A percentile compares a stretch with the other conserved stretches of the same genome.
Conservation (phyloP, 2,113 vertebrate genomes). For the Thamnophis sirtalis region DNA sequence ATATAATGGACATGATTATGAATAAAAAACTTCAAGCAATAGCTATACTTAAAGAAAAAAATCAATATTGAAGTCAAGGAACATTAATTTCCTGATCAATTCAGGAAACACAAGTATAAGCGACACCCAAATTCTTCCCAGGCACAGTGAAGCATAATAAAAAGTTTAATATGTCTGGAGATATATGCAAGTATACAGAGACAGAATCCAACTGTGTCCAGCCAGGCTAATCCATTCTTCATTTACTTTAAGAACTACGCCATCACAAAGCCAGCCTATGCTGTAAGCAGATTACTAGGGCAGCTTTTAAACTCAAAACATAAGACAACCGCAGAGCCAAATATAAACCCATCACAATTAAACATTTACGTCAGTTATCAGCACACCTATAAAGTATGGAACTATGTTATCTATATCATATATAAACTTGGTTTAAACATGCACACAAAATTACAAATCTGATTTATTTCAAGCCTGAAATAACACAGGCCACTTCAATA, state of each 20-base stretch:
- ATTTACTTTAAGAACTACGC: background rate
- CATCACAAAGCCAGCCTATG: background rate
- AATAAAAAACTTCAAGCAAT: background rate
- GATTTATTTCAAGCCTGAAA: background rate
- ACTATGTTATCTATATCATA: background rate
- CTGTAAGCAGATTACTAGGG: background rate
- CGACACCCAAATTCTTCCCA: background rate
- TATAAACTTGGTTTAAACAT: background rate
- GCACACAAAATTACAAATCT: background rate
- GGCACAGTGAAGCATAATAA: background rate
- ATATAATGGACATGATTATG: background rate
- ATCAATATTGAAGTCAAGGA: background rate
- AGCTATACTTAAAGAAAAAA: background rate
- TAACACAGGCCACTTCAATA: background rate
- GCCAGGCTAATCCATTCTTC: background rate
- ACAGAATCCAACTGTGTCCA: background rate
- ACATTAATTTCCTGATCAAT: background rate
- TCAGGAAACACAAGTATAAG: background rate
- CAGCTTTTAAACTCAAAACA: background rate
- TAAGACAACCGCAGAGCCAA: background rate
- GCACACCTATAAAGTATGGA: background rate
- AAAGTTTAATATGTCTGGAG: accelerated
- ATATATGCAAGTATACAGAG: background rate
- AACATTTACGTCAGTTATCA: background rate
- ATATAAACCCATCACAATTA: background rate